These are phyloP conservation scores for Sparidentex hasta DNA, from an alignment of 2,797 vertebrate species.

Conservation along the genomic window DNA sequence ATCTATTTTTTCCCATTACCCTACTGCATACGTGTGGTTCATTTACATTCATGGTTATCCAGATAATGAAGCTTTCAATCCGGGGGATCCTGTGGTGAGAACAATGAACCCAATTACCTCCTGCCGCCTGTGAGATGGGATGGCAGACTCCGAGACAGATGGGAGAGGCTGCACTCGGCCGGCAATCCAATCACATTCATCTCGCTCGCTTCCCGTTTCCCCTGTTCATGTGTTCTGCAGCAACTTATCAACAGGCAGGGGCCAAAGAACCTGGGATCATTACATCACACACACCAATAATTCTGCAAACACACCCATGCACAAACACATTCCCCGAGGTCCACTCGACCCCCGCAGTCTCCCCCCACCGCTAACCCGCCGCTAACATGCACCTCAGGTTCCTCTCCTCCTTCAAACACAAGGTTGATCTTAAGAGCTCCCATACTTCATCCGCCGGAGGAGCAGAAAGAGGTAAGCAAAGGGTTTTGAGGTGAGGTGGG, in stretches of 20 bases:
- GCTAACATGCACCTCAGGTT: slow-evolving; percentile 52
- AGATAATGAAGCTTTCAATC: slow-evolving; percentile 93
- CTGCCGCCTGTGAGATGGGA: slow-evolving; percentile 89
- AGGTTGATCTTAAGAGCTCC: slow-evolving; percentile 57
- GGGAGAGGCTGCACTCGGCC: slow-evolving; percentile 88
- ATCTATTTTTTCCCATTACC: slow-evolving; percentile 89
- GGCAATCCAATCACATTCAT: slow-evolving; percentile 90
- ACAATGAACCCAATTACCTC: slow-evolving; percentile 93
- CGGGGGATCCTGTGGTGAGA: slow-evolving; percentile 89
- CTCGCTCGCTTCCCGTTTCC: slow-evolving; percentile 81
- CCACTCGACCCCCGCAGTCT: slow-evolving; percentile 50
- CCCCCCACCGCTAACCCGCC: slow-evolving; percentile 15
- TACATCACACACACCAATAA: slow-evolving; percentile 75
- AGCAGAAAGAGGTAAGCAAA: slow-evolving; percentile 41
- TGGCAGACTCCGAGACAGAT: slow-evolving; percentile 91
- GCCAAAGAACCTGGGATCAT: slow-evolving; percentile 81
- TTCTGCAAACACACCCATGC: slow-evolving; percentile 58
- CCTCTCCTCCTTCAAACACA: slow-evolving; percentile 54
- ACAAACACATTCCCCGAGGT: slow-evolving; percentile 54
- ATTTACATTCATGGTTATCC: slow-evolving; percentile 92
- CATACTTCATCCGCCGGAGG: slow-evolving; percentile 57
- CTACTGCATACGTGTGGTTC: slow-evolving; percentile 85
- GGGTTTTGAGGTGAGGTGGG: slow-evolving; percentile 25
- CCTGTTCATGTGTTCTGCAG: slow-evolving; percentile 80
- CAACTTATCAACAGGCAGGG: slow-evolving; percentile 88